Evolutionary conservation across 2,113 vertebrate species (phyloP), one percentile per base, ranked within the genome.

Genomic region (Zingel zingel): DNA sequence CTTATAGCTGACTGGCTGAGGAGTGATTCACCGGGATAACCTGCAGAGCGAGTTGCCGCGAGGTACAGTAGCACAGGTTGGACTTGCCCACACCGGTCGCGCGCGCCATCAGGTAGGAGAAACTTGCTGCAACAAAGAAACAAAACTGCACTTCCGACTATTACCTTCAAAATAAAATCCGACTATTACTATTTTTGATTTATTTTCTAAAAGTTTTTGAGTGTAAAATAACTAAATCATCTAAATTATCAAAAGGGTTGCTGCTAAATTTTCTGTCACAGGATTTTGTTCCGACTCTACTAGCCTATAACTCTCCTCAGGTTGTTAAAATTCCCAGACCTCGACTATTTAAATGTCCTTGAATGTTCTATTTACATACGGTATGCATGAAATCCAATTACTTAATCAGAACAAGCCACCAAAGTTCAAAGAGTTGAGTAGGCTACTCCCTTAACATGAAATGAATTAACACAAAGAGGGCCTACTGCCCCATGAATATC

Each of bases 21-120:
- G 54, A 59, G 71, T n/a, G 69, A 70, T 18, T 54, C 62, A 88
- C 68, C 19, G 71, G 76, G 70, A 4, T 12, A 86, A 86, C 82
- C 83, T 90, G 91, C 80, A 62, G 68, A 81, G 77, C 80, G 23
- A 48, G 84, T 82, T 84, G 1, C 64, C 45, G 57, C 63, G 30
- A 33, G 30, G 30, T n/a, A n/a, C n/a, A n/a, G n/a, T n/a, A n/a
- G n/a, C n/a, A n/a, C n/a, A n/a, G n/a, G n/a, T n/a, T 3, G 5
- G 82, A 77, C 75, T 18, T 76, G 74, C 59, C 77, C 50, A 63
- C 74, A 65, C 16, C 2, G 18, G 13, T 45, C 6, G 74, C 67
- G 64, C 61, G 70, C 75, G 23, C 77, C 70, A 0, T 0, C 86
- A 91, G 82, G 79, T 87, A 50, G 4, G 3, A 30, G 15, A 47